phyloP scores from a whole-genome alignment of 2,113 vertebrate species.

The Hymenochirus boettgeri region DNA sequence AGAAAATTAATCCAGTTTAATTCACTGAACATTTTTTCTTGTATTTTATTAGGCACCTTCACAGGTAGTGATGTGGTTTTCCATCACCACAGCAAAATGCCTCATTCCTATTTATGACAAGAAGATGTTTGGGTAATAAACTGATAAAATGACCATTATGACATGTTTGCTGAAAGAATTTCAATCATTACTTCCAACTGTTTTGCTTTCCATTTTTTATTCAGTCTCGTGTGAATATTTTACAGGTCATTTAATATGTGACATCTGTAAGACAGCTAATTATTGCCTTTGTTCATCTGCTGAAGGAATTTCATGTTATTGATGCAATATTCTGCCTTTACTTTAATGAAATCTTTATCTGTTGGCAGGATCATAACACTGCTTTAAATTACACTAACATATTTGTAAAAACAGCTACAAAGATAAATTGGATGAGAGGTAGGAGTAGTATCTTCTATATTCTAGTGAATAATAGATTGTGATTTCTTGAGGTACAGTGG shows the following conservation, averaged over 20 bases:
- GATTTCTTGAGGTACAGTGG: no score
- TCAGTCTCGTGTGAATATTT: neutral
- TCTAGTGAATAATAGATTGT: no score
- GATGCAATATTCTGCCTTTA: neutral
- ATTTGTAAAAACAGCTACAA: no score
- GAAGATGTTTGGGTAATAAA: neutral
- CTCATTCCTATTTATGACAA: conserved; percentile 23
- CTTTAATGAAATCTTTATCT: no score
- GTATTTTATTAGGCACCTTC: conserved; percentile 5
- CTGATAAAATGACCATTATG: conserved; percentile 7
- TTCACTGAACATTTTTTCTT: conserved; percentile 5
- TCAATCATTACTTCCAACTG: neutral
- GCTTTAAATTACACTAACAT: no score
- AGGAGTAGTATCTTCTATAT: no score
- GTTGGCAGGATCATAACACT: no score
- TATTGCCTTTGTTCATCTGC: neutral
- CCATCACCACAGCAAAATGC: conserved; percentile 5
- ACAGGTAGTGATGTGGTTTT: no score
- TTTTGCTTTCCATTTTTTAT: neutral
- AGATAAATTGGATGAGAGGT: no score
- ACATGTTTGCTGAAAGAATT: neutral
- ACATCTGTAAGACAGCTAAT: neutral
- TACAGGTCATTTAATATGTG: neutral
- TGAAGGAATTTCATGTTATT: neutral
- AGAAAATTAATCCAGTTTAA: conserved; percentile 19